phyloP scores from a whole-genome alignment of 2,888 invertebrate genomes.

The Luperina testacea region DNA sequence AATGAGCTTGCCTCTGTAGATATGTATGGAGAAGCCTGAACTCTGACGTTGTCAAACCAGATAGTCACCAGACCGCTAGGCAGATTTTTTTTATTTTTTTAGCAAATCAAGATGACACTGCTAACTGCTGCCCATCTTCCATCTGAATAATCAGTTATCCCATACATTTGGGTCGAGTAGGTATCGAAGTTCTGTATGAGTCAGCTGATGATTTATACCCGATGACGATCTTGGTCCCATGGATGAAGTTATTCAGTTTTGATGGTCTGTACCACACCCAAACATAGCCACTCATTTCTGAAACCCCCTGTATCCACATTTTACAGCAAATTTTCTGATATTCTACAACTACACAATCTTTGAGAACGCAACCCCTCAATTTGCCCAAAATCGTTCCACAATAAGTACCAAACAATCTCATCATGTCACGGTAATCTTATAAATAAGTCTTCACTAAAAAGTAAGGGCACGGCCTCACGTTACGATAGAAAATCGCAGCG shows the following conservation, averaged over 20 bases:
- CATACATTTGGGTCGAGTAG: not conserved
- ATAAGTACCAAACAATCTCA: slow-evolving; percentile 31
- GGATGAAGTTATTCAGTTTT: not conserved
- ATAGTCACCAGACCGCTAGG: not conserved
- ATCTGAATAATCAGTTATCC: not conserved
- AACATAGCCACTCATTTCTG: not conserved
- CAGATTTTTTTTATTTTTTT: not conserved
- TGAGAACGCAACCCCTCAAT: not conserved
- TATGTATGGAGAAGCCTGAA: not conserved
- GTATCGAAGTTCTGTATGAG: not conserved
- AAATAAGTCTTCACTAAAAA: slow-evolving; percentile 58
- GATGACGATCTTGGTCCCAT: not conserved
- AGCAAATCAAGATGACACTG: not conserved
- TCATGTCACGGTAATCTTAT: slow-evolving; percentile 53
- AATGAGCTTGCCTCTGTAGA: not conserved
- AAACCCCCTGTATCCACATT: not conserved
- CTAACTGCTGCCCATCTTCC: not conserved
- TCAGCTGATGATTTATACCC: not conserved
- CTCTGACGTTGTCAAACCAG: not conserved
- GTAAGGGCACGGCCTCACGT: slow-evolving; percentile 39
- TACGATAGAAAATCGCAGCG: slow-evolving; percentile 58
- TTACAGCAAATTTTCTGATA: not conserved
- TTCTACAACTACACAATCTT: not conserved
- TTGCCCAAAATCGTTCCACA: slow-evolving; percentile 23
- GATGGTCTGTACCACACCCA: not conserved